These are phyloP conservation scores for Melopsittacus undulatus DNA, from an alignment of 2,797 vertebrate genomes.

Conservation along the genomic window DNA sequence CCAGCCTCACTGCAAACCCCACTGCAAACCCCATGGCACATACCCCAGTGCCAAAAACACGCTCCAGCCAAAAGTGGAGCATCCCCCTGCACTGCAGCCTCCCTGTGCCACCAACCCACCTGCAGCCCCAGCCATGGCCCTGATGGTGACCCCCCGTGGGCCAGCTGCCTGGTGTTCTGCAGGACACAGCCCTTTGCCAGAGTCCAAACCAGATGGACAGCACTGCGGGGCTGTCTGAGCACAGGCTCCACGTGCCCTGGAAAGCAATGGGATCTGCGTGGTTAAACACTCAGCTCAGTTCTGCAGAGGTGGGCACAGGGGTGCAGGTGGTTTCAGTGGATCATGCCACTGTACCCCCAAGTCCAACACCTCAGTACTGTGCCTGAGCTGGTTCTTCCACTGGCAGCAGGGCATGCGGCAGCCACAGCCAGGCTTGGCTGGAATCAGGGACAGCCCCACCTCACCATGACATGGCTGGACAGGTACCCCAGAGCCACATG, in stretches of 20 bases:
- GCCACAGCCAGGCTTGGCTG: neutral
- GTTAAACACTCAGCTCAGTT: neutral
- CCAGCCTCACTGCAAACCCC: neutral
- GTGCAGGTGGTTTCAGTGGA: fast-evolving
- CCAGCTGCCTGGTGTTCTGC: neutral
- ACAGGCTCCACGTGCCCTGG: neutral
- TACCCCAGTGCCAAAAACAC: neutral
- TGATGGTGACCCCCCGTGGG: neutral
- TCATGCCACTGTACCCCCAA: neutral
- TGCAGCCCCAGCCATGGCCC: fast-evolving
- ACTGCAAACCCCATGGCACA: neutral
- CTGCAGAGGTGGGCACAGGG: fast-evolving
- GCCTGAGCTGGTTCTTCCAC: neutral
- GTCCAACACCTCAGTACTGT: neutral
- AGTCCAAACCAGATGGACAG: fast-evolving
- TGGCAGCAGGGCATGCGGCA: neutral
- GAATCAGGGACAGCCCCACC: neutral
- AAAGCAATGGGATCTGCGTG: fast-evolving
- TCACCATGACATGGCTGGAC: fast-evolving
- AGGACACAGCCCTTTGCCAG: neutral
- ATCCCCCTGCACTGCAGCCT: neutral
- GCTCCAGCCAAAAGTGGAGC: neutral
- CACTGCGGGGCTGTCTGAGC: fast-evolving
- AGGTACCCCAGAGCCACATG: fast-evolving
- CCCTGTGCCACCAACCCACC: neutral